Percentiles rank a stretch among this genome's conserved stretches.
These are phyloP conservation scores for Cercopithecus mona DNA, from an alignment of 2,113 vertebrate species.

Conservation along the genomic window DNA sequence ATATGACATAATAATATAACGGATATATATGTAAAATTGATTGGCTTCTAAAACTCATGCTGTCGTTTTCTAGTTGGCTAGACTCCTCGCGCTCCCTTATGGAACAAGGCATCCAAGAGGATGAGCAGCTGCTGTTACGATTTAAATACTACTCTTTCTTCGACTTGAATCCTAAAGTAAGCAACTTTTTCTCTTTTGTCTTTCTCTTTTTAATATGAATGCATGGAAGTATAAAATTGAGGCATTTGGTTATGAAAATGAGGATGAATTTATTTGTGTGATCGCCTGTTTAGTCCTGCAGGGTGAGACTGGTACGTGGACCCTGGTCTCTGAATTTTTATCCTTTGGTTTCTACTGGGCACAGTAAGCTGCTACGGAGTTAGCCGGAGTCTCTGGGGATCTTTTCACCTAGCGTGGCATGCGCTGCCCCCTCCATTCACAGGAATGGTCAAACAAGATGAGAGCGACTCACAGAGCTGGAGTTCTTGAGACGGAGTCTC, in stretches of 20 bases:
- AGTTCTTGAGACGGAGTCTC: not conserved
- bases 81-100: slow-evolving; percentile 97
- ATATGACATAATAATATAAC: not conserved
- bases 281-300: not conserved
- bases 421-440: not conserved
- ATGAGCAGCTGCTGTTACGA: slow-evolving; percentile 92
- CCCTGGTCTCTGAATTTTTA: not conserved
- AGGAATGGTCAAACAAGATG: not conserved
- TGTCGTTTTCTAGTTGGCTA: slow-evolving; percentile 90
- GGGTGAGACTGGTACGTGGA: not conserved
- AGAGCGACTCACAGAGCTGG: rapidly evolving
- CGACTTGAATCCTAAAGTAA: slow-evolving; percentile 98
- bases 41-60: slow-evolving; percentile 42
- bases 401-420: rapidly evolving
- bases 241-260: not conserved
- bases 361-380: not conserved
- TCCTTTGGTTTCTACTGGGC: not conserved
- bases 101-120: slow-evolving; percentile 94
- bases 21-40: not conserved
- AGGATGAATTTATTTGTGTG: not conserved
- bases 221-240: not conserved
- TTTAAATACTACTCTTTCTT: slow-evolving; percentile 99
- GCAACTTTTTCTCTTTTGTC: slow-evolving; percentile 56
- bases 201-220: slow-evolving; percentile 45
- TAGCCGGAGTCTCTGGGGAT: not conserved